phyloP scores from a whole-genome alignment of 2,797 vertebrate species.

The Scomberomorus guttatus region DNA sequence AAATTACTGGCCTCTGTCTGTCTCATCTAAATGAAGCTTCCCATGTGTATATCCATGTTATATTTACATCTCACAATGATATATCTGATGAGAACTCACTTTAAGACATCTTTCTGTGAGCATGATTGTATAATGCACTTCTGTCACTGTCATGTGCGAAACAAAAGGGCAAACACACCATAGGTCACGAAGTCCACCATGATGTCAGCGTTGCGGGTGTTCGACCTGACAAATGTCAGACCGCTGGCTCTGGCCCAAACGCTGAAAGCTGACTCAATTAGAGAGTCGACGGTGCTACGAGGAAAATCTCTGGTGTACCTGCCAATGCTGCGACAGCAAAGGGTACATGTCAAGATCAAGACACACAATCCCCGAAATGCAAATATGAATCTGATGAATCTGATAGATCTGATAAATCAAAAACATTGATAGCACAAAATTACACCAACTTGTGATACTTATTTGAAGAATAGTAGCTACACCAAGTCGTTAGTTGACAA shows the following conservation, averaged over 20 bases:
- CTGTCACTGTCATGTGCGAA: background rate
- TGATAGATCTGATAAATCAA: background rate
- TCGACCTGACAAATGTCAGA: conserved; percentile 79
- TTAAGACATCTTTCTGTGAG: background rate
- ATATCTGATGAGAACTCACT: background rate
- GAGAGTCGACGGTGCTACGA: conserved; percentile 78
- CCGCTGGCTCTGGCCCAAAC: conserved; percentile 80
- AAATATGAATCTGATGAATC: background rate
- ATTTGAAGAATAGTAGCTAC: background rate
- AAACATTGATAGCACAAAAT: background rate
- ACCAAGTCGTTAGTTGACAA: background rate
- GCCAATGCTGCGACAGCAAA: conserved; percentile 68
- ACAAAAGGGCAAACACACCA: conserved; percentile 70
- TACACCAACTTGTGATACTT: background rate
- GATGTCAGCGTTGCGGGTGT: conserved; percentile 77
- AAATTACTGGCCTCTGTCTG: conserved; percentile 56
- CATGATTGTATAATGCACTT: background rate
- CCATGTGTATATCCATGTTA: background rate
- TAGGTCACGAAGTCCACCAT: conserved; percentile 81
- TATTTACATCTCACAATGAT: background rate
- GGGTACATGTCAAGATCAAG: background rate
- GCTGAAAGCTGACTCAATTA: conserved; percentile 78
- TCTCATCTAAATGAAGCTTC: conserved; percentile 33
- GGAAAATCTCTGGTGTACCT: conserved; percentile 83
- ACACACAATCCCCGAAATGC: background rate